Percentiles rank a stretch among this genome's conserved stretches.
Conservation (phyloP, 2,797 vertebrate species). For the Paedocypris micromegethes region DNA sequence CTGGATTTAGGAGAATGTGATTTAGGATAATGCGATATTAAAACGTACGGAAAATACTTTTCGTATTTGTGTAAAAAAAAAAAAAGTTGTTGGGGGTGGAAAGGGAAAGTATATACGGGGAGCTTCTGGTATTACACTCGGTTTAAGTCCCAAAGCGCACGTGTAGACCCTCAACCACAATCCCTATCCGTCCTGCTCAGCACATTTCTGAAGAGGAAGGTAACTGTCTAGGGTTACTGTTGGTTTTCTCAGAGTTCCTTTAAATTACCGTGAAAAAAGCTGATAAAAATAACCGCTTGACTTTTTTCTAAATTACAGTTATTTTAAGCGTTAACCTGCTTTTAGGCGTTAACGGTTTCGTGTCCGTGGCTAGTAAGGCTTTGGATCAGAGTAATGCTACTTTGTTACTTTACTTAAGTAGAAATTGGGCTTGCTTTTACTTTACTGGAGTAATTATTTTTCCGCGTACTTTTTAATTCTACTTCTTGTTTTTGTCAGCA, state of each 20-base stretch:
- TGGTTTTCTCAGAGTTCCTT: slow-evolving; percentile 52
- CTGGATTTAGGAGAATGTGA: slow-evolving; percentile 74
- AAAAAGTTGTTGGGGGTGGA: slow-evolving; percentile 55
- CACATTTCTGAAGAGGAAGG: slow-evolving; percentile 61
- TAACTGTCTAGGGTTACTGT: slow-evolving; percentile 53
- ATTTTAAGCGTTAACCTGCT: too few relatives aligned
- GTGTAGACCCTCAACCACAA: slow-evolving; percentile 36
- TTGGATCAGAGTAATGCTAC: too few relatives aligned
- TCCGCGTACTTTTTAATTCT: too few relatives aligned
- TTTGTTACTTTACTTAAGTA: too few relatives aligned
- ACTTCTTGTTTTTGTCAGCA: too few relatives aligned
- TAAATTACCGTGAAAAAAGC: slow-evolving; percentile 45
- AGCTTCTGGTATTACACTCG: slow-evolving; percentile 72
- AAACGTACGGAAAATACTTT: slow-evolving; percentile 69
- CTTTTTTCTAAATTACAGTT: too few relatives aligned
- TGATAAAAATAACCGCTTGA: too few relatives aligned
- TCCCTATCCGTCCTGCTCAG: slow-evolving; percentile 56
- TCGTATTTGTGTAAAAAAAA: slow-evolving; percentile 25
- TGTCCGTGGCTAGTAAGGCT: too few relatives aligned
- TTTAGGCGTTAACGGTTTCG: too few relatives aligned
- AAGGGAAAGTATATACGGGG: slow-evolving; percentile 57
- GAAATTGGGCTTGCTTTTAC: too few relatives aligned
- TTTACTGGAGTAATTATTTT: too few relatives aligned
- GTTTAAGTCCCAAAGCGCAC: slow-evolving; percentile 41
- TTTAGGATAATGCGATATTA: slow-evolving; percentile 78